These are phyloP conservation scores for Thera obeliscata DNA, from an alignment of 2,888 invertebrate species.

Conservation along the genomic window DNA sequence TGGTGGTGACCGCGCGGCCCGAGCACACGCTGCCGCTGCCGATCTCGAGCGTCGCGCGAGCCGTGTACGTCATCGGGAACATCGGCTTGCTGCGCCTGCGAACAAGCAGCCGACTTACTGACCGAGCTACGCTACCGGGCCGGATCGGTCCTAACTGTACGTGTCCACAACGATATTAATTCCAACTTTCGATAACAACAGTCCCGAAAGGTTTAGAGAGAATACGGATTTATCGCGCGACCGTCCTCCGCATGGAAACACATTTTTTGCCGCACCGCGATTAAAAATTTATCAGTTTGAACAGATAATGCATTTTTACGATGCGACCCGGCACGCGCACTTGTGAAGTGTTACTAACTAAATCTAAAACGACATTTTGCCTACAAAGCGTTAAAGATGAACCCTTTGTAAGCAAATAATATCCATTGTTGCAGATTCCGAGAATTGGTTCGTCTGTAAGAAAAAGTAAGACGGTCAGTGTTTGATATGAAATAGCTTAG, in stretches of 20 bases:
- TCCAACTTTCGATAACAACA: not conserved
- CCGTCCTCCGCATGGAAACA: constrained; percentile 11
- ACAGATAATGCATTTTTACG: constrained; percentile 14
- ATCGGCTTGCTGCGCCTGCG: constrained; percentile 76
- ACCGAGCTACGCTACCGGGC: constrained; percentile 15
- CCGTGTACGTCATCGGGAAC: constrained; percentile 82
- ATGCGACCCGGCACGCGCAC: constrained; percentile 25
- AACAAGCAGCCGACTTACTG: constrained; percentile 47
- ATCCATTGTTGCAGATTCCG: constrained; percentile 19
- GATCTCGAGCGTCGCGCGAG: constrained; percentile 81
- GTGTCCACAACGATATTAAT: not conserved
- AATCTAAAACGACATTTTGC: constrained; percentile 15
- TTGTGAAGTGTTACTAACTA: constrained; percentile 19
- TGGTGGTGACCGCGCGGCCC: constrained; percentile 82
- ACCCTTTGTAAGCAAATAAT: constrained; percentile 24
- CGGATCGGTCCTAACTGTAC: constrained; percentile 1
- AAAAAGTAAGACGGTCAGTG: constrained; percentile 13
- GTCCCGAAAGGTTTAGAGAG: not conserved
- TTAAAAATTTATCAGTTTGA: not conserved
- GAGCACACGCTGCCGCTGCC: constrained; percentile 78
- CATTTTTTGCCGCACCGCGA: constrained; percentile 6
- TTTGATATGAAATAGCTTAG: constrained; percentile 5
- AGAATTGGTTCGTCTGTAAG: constrained; percentile 22
- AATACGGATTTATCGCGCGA: constrained; percentile 11
- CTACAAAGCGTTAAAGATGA: constrained; percentile 18